These are phyloP conservation scores for Cyrtonyx montezumae DNA, from an alignment of 2,113 vertebrate species.

Conservation along the genomic window DNA sequence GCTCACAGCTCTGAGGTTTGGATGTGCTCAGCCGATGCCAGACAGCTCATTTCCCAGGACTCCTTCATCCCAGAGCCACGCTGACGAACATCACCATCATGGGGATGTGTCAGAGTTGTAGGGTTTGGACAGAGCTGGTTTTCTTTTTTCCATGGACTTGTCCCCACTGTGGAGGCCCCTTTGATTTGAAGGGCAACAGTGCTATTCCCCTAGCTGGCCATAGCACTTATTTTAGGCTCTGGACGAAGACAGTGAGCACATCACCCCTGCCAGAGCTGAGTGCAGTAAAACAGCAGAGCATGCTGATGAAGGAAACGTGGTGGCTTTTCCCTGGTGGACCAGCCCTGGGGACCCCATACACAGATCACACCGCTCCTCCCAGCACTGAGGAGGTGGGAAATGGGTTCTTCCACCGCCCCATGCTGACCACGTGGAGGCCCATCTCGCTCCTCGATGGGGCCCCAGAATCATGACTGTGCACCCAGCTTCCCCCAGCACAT, in stretches of 20 bases:
- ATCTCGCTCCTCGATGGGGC: accelerated
- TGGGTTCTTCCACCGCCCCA: accelerated
- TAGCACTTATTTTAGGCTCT: neutral
- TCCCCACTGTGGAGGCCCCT: neutral
- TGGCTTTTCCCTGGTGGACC: accelerated
- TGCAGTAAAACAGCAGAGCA: neutral
- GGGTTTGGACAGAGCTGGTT: neutral
- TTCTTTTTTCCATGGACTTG: neutral
- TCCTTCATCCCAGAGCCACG: neutral
- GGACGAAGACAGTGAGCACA: neutral
- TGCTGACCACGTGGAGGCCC: neutral
- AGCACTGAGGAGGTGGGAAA: neutral
- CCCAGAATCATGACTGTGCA: accelerated
- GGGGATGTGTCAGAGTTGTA: neutral
- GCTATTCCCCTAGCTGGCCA: neutral
- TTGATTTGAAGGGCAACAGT: neutral
- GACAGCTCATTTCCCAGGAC: conserved; percentile 6
- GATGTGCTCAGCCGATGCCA: accelerated
- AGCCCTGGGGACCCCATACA: neutral
- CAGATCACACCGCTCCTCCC: neutral
- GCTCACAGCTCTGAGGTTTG: neutral
- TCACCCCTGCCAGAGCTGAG: neutral
- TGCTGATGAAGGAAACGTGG: neutral
- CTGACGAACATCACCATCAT: neutral
- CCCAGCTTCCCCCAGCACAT: neutral